Base-by-base conservation (phyloP, 2,113 vertebrate species). In the Vanacampus margaritifer region DNA sequence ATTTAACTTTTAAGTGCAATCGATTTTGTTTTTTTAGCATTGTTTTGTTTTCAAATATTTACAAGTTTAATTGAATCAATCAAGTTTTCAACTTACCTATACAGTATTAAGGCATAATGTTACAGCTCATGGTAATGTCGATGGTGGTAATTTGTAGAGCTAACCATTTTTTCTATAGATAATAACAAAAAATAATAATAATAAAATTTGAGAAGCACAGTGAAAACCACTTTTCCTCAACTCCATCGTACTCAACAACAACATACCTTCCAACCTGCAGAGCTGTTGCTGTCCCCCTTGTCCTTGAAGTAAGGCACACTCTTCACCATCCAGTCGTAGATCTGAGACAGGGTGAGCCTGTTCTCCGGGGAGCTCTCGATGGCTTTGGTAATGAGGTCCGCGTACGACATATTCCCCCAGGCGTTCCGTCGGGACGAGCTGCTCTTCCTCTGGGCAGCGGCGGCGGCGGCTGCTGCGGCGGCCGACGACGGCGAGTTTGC, bases 321-420 rank as follows among this genome's bases (percentile, higher is more conserved):
- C 89, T 95, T 95, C 90, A 97, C 96, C 96, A 98, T 98, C 96
- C 96, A 98, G 91, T 98, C 96, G 82, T 98, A 98, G 75, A 98
- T 96, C 91, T 98, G 96, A 23, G 95, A 98, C 73, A 98, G 89
- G 17, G 96, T 98, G 62, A 98, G 94, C 43, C 96, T 88, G 91
- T 93, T 98, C 90, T 98, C 96, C 0, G 95, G 94, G 36, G 96
- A 95, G 85, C 97, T 98, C 88, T 98, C 95, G 89, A 98, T 98
- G 68, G 97, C 97, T 90, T 96, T 96, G 76, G 95, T 98, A 85
- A 98, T 98, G 87, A 98, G 95, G 87, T 98, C 96, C 61, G 96
- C 96, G 76, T 98, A 98, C 10, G 96, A 98, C 93, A 98, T 93
- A 91, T 98, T 98, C 81, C 96, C 96, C 96, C 95, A 98, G 28